Evolutionary conservation across 2,113 vertebrate species (phyloP), one percentile per base, ranked within the genome.

Genomic region (Pluvianellus socialis): DNA sequence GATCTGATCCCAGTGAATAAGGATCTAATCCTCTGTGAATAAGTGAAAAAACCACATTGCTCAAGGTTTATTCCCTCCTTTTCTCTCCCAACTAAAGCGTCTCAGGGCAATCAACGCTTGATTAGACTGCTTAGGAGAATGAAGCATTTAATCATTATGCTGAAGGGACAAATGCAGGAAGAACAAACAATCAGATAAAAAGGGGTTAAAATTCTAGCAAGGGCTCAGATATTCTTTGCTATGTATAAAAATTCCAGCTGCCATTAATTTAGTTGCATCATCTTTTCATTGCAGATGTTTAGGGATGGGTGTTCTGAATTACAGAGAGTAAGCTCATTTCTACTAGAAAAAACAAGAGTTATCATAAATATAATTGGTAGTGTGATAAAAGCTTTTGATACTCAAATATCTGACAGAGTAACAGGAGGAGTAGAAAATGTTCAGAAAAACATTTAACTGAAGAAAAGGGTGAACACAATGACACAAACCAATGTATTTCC

Each of bases 281-380:
- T 94, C 40, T 84, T 94, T 79, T 80, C 47, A 84, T 61, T 92
- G 88, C 83, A 94, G 86, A 81, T 89, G 35, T 79, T 94, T 75
- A 81, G 56, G 45, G 35, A 72, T 40, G 62, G 11, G 3, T 83
- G 50, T 83, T 82, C 44, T 73, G 66, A 94, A 88, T 86, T 47
- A 88, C 4, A 53, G 20, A 61, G 45, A 86, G 88, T 44, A 92
- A 90, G 94, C 90, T 7, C 5, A 79, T 77, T 93, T 70, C 33
- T 80, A 28, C 47, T 52, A 86, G 65, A 89, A 74, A 87, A 90
- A 24, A 7, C 7, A 71, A 79, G 30, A 17, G 10, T 79, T 75
- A 73, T 62, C 14, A 24, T 66, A 67, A 92, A 90, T 77, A 56
- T 21, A 52, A 94, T 77, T 59, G 56, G 5, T 45, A 63, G 40